Conservation (phyloP, 2,888 invertebrate species). For the Oegoconia quadripuncta region DNA sequence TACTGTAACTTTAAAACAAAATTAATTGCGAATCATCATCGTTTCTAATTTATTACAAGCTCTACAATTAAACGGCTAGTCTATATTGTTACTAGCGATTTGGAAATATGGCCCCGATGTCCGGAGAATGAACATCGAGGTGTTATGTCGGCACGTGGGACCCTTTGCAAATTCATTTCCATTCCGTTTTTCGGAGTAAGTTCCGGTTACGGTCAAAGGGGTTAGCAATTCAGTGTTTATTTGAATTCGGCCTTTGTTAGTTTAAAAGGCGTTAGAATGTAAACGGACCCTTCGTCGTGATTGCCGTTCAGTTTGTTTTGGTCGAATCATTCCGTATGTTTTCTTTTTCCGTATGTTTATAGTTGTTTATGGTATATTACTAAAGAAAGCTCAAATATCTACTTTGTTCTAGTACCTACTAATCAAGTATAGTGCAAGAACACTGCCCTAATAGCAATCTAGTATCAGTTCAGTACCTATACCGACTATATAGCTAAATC, state of each 20-base stretch:
- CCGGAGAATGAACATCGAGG: conserved; percentile 35
- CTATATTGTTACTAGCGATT: conserved; percentile 10
- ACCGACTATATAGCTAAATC: too few relatives aligned
- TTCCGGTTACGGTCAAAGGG: conserved; percentile 76
- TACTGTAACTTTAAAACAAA: too few relatives aligned
- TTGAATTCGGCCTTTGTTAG: conserved; percentile 76
- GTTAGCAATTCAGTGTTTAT: conserved; percentile 77
- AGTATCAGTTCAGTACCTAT: too few relatives aligned
- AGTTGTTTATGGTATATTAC: too few relatives aligned
- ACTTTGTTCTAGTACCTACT: too few relatives aligned
- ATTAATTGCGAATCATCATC: too few relatives aligned
- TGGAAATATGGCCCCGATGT: conserved; percentile 31
- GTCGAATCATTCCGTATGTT: conserved; percentile 21
- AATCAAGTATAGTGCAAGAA: too few relatives aligned
- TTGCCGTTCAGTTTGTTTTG: conserved; percentile 62
- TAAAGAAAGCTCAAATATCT: too few relatives aligned
- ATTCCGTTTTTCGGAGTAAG: conserved; percentile 74
- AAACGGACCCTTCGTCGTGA: conserved; percentile 72
- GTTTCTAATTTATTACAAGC: not conserved
- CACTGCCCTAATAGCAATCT: too few relatives aligned
- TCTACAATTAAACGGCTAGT: not conserved
- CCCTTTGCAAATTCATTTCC: conserved; percentile 71
- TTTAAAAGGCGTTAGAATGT: conserved; percentile 76
- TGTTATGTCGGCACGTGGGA: conserved; percentile 38
- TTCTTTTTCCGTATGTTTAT: not conserved